Evolutionary conservation across 2,113 vertebrate species (phyloP).

Genomic region (Hyla sarda): DNA sequence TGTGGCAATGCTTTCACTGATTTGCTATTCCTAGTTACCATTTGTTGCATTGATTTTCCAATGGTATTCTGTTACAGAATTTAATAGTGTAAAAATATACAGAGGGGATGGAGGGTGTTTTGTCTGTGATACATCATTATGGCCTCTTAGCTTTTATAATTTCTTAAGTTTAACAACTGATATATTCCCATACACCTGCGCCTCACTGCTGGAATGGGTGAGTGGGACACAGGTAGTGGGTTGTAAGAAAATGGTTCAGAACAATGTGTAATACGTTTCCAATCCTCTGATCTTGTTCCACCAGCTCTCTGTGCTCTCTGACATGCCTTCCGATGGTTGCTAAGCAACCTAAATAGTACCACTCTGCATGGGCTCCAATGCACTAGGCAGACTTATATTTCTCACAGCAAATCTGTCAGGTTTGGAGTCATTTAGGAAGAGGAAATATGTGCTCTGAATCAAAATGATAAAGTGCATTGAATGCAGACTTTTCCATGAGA

Average conservation of each 20-base stretch:
- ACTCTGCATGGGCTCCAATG: slow-evolving; percentile 57
- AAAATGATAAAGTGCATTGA: slow-evolving; percentile 53
- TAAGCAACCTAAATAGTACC: slow-evolving; percentile 59
- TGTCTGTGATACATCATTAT: background rate
- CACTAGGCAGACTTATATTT: slow-evolving; percentile 51
- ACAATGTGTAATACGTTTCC: slow-evolving; percentile 29
- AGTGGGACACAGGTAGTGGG: slow-evolving; percentile 32
- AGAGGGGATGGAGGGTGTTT: background rate
- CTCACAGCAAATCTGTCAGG: slow-evolving; percentile 58
- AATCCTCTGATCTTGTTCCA: slow-evolving; percentile 29
- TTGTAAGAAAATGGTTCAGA: background rate
- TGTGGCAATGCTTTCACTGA: background rate
- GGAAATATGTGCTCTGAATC: slow-evolving; percentile 57
- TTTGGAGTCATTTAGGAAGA: slow-evolving; percentile 53
- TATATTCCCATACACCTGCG: background rate
- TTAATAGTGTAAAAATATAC: background rate
- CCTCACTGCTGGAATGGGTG: background rate
- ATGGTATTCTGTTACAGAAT: background rate
- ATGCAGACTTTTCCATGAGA: slow-evolving; percentile 44
- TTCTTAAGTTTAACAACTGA: background rate
- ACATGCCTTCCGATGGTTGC: slow-evolving; percentile 55
- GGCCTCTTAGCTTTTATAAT: background rate
- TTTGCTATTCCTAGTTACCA: background rate
- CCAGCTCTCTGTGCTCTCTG: slow-evolving; percentile 40
- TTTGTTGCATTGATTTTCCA: background rate